A percentile compares a stretch with the other conserved stretches of the same genome.
phyloP scores from a whole-genome alignment of 2,113 vertebrate genomes.

The Ictalurus furcatus region DNA sequence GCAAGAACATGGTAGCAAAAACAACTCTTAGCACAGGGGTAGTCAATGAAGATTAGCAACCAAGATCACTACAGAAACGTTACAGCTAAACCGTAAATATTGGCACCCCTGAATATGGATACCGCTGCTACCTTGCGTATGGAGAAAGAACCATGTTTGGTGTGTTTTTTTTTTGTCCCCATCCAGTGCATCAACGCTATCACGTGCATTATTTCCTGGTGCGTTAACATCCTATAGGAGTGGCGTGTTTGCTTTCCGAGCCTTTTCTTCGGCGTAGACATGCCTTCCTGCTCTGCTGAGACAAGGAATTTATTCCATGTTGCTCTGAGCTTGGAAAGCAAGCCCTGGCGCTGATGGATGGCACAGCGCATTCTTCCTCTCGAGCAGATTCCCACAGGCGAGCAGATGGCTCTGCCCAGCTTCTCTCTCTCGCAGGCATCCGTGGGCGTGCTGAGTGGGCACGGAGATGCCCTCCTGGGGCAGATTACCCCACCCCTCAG shows the following conservation, averaged over 20 bases:
- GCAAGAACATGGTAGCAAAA: background rate
- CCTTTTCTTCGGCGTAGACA: background rate
- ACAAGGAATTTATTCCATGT: constrained; percentile 41
- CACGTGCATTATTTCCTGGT: constrained; percentile 15
- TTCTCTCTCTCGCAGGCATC: constrained; percentile 73
- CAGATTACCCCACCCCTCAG: constrained; percentile 55
- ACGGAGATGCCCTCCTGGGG: constrained; percentile 55
- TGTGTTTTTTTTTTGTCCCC: constrained; percentile 33
- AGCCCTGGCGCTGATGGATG: constrained; percentile 67
- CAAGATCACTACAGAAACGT: background rate
- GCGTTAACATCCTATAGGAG: background rate
- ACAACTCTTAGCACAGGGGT: background rate
- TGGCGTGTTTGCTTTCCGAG: constrained; percentile 15
- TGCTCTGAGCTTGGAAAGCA: constrained; percentile 44
- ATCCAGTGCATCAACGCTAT: background rate
- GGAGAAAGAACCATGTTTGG: constrained; percentile 27
- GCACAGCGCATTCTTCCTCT: constrained; percentile 62
- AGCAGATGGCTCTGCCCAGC: constrained; percentile 76
- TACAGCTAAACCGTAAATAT: background rate
- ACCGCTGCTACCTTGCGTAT: constrained; percentile 49
- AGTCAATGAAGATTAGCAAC: background rate
- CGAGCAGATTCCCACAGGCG: constrained; percentile 68
- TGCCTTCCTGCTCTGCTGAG: constrained; percentile 41
- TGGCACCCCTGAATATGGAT: constrained; percentile 37
- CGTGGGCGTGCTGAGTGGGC: constrained; percentile 63